Percentiles rank a stretch among this genome's conserved stretches.
phyloP scores from a whole-genome alignment of 1,140 invertebrate genomes.

The Sitobion miscanthi region DNA sequence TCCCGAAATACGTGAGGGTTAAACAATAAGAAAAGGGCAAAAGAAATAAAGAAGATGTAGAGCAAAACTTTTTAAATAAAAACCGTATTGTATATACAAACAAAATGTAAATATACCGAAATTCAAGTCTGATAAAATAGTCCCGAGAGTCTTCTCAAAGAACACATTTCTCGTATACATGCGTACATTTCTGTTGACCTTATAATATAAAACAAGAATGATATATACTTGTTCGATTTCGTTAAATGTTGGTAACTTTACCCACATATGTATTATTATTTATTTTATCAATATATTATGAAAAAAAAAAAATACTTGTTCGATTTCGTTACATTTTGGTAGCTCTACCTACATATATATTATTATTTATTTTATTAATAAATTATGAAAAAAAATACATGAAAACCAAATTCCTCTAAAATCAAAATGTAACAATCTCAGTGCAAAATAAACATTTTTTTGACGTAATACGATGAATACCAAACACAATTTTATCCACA shows the following conservation, averaged over 20 bases:
- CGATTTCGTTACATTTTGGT: no score
- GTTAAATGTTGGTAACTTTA: not conserved
- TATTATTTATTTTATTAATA: no score
- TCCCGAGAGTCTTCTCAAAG: not conserved
- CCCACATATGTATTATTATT: not conserved
- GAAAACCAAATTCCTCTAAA: not conserved
- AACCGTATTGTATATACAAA: not conserved
- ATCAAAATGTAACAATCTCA: not conserved
- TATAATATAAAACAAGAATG: not conserved
- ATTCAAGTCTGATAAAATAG: slow-evolving; percentile 6
- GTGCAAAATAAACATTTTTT: not conserved
- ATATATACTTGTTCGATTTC: not conserved
- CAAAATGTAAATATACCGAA: slow-evolving; percentile 1
- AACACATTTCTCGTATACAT: not conserved
- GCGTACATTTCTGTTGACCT: not conserved
- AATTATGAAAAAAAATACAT: not conserved
- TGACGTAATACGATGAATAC: not conserved
- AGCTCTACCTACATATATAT: no score
- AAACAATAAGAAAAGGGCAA: slow-evolving; percentile 6
- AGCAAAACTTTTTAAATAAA: slow-evolving; percentile 28
- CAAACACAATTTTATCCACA: not conserved
- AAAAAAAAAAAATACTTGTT: not conserved
- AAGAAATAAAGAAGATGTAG: slow-evolving; percentile 8
- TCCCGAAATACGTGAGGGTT: not conserved
- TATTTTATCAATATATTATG: not conserved